These are phyloP conservation scores for Ophion obscuratus DNA, from an alignment of 2,888 invertebrate genomes.

Conservation along the genomic window DNA sequence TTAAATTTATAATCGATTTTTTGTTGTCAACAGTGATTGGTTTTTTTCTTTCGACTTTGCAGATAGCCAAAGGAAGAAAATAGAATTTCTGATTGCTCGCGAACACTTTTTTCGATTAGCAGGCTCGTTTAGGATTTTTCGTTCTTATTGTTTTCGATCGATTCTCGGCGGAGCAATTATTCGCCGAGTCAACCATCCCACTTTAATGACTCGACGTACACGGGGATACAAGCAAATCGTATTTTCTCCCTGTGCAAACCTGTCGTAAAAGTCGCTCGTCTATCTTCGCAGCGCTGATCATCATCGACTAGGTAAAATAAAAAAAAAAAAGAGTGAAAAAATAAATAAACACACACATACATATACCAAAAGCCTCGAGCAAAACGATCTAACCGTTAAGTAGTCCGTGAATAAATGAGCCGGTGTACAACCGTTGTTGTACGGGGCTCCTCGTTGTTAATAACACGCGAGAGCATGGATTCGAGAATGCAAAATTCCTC, in stretches of 20 bases:
- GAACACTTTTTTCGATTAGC: not conserved
- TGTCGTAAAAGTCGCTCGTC: constrained; percentile 7
- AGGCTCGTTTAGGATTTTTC: not conserved
- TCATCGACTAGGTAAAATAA: constrained; percentile 10
- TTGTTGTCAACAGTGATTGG: too few species aligned
- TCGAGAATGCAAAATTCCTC: constrained; percentile 50
- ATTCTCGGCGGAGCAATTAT: not conserved
- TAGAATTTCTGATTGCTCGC: not conserved
- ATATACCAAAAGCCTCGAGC: constrained; percentile 18
- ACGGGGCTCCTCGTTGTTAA: constrained; percentile 21
- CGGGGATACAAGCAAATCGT: constrained; percentile 13
- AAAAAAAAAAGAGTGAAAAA: constrained; percentile 4
- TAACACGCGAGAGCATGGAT: constrained; percentile 38
- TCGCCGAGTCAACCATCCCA: not conserved
- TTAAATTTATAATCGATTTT: too few species aligned
- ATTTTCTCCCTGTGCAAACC: constrained; percentile 12
- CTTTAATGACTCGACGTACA: not conserved
- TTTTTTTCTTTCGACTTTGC: not conserved
- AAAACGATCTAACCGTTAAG: constrained; percentile 53
- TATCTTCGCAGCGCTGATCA: not conserved
- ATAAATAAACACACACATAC: not conserved
- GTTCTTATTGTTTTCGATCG: not conserved
- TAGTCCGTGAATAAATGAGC: constrained; percentile 61
- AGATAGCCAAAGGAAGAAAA: not conserved
- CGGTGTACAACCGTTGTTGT: constrained; percentile 22